phyloP scores from a whole-genome alignment of 1,140 invertebrate species.

The Brachionus plicatilis region DNA sequence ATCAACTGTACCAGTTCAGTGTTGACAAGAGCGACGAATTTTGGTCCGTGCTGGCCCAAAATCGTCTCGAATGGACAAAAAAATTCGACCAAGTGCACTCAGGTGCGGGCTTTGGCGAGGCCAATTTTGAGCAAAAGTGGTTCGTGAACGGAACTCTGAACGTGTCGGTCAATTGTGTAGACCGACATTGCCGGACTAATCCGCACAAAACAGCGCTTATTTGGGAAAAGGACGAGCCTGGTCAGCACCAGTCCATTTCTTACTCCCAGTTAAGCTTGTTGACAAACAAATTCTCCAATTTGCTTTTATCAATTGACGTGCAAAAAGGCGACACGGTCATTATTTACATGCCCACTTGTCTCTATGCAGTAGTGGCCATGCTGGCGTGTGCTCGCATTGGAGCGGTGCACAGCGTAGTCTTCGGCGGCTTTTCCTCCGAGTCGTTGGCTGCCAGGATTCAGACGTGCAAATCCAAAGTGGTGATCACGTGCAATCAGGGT shows the following conservation, averaged over 20 bases:
- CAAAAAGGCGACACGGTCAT: slow-evolving; percentile 59
- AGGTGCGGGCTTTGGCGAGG: slow-evolving; percentile 51
- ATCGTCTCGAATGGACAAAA: slow-evolving; percentile 55
- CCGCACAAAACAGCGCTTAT: slow-evolving; percentile 58
- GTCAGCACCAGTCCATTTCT: slow-evolving; percentile 53
- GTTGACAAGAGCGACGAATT: slow-evolving; percentile 56
- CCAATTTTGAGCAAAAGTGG: slow-evolving; percentile 47
- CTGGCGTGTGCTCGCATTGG: slow-evolving; percentile 59
- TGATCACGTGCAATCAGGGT: slow-evolving; percentile 59
- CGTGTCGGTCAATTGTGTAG: slow-evolving; percentile 60
- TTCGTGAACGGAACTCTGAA: slow-evolving; percentile 58
- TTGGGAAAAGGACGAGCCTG: slow-evolving; percentile 62
- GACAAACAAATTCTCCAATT: slow-evolving; percentile 57
- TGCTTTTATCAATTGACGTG: slow-evolving; percentile 55
- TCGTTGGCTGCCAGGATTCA: slow-evolving; percentile 59
- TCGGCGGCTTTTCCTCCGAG: slow-evolving; percentile 63
- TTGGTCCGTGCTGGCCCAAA: slow-evolving; percentile 56
- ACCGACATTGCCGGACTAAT: slow-evolving; percentile 55
- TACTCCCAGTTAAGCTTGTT: slow-evolving; percentile 51
- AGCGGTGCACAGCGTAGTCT: slow-evolving; percentile 61
- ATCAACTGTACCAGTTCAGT: slow-evolving; percentile 49
- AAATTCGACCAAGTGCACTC: slow-evolving; percentile 54
- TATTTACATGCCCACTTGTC: slow-evolving; percentile 59
- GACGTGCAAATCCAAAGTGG: slow-evolving; percentile 54
- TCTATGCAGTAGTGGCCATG: slow-evolving; percentile 57